These are phyloP conservation scores for Leptinotarsa texana DNA, from an alignment of 1,140 invertebrate species.

Conservation along the genomic window DNA sequence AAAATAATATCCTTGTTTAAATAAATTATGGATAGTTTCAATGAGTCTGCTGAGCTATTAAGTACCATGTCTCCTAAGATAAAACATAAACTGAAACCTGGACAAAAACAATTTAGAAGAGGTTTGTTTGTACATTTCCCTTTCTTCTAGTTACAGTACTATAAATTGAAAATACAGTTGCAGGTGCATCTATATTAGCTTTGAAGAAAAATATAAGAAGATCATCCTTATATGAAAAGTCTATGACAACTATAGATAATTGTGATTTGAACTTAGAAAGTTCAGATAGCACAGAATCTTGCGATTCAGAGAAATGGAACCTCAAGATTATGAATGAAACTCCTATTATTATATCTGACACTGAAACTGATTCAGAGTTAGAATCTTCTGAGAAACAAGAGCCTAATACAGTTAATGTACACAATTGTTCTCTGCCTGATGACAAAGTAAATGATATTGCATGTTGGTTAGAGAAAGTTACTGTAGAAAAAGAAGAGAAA, in stretches of 20 bases:
- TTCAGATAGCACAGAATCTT: conserved; percentile 25
- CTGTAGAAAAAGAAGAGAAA: conserved; percentile 24
- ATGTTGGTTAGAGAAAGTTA: conserved; percentile 39
- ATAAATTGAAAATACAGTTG: conserved; percentile 30
- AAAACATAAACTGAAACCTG: conserved; percentile 22
- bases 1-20: background rate
- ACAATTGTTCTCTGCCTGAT: conserved; percentile 15
- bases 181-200: conserved; percentile 42
- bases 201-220: conserved; percentile 45
- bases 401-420: background rate
- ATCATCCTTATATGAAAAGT: conserved; percentile 43
- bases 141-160: conserved; percentile 3
- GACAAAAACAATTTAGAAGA: conserved; percentile 35
- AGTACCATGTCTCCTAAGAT: conserved; percentile 46
- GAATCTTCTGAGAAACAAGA: too few relatives aligned
- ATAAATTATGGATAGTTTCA: conserved; percentile 8
- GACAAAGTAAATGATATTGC: conserved; percentile 36
- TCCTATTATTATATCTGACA: conserved; percentile 34
- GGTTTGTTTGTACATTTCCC: conserved; percentile 35
- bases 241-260: conserved; percentile 27
- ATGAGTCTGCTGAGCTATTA: conserved; percentile 39
- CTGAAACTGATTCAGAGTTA: conserved; percentile 9
- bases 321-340: conserved; percentile 14
- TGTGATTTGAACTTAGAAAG: conserved; percentile 35
- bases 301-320: conserved; percentile 16